Base-by-base conservation (phyloP, 1,140 invertebrate species). In the Camponotus pennsylvanicus region DNA sequence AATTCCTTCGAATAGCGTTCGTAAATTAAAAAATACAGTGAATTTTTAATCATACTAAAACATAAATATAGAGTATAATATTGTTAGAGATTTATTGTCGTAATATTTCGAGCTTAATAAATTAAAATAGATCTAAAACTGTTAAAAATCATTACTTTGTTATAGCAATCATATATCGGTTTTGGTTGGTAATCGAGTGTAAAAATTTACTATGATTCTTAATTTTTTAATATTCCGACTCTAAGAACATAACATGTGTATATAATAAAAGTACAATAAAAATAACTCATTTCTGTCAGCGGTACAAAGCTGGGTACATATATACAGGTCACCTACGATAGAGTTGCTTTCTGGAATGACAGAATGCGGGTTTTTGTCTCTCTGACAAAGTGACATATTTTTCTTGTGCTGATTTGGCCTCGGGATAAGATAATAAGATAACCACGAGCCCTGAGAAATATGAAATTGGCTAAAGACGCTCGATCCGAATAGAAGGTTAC, bases 31-130 rank as follows among this genome's bases (percentile, higher is more conserved):
- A 76, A 15, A 59, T 6, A 37, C 27, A 34, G 1, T 4, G 0
- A 45, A 52, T 71, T 73, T 45, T 45, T n/a, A 73, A 49, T 70
- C 11, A 66, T 27, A n/a, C 9, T 45, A 45, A 71, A 71, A 7
- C 15, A 55, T 37, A 73, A 37, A 5, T 18, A 21, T 73, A 4
- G 11, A 37, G 4, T 15, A 49, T 3, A 0, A 49, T 49, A 15
- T 49, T 55, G 57, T 37, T 55, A 57, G 0, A 18, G 8, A 3
- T 37, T 61, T 1, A 32, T 76, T 61, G 40, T 27, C 27, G 27
- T 27, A 59, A 76, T 49, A 49, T 40, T 57, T 40, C 11, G 37
- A 75, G 0, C 3, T 61, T 59, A 42, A 59, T 15, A 11, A 59
- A 27, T 40, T 61, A 57, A 75, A 76, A 59, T 3, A 0, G 15